These are phyloP conservation scores for Aspidoscelis tigris DNA, from an alignment of 2,113 vertebrate species.

Conservation along the genomic window DNA sequence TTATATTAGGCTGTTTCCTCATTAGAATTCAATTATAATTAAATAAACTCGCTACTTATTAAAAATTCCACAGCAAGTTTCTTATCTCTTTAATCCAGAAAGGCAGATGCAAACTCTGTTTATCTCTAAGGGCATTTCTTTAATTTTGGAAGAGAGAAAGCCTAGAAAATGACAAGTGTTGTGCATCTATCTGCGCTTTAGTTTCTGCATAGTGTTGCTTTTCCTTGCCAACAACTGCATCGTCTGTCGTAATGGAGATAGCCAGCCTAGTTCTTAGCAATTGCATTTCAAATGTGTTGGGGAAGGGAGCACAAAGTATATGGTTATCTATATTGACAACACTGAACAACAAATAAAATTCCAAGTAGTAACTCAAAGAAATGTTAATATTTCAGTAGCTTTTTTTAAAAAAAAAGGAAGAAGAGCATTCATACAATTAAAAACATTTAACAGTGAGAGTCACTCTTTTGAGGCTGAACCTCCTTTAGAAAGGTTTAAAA, in stretches of 20 bases:
- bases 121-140: not conserved
- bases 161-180: slow-evolving; percentile 4
- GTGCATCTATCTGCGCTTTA: not conserved
- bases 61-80: not conserved
- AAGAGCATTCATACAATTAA: slow-evolving; percentile 66
- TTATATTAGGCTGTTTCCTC: not conserved
- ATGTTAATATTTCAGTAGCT: slow-evolving; percentile 46
- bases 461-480: slow-evolving; percentile 60
- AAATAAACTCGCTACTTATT: not conserved
- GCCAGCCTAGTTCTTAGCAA: slow-evolving; percentile 39
- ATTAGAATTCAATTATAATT: not conserved
- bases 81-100: not conserved
- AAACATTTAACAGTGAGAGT: slow-evolving; percentile 66
- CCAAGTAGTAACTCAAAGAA: slow-evolving; percentile 51
- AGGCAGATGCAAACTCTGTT: not conserved
- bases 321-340: slow-evolving; percentile 35
- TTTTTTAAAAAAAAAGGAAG: slow-evolving; percentile 13
- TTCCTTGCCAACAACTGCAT: slow-evolving; percentile 13
- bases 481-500: slow-evolving; percentile 50
- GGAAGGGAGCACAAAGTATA: slow-evolving; percentile 46
- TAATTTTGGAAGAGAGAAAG: slow-evolving; percentile 5
- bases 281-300: slow-evolving; percentile 19
- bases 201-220: not conserved
- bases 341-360: slow-evolving; percentile 32
- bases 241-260: slow-evolving; percentile 26